Conservation (phyloP, 2,797 vertebrate genomes). For the Phalloptychus januarius region DNA sequence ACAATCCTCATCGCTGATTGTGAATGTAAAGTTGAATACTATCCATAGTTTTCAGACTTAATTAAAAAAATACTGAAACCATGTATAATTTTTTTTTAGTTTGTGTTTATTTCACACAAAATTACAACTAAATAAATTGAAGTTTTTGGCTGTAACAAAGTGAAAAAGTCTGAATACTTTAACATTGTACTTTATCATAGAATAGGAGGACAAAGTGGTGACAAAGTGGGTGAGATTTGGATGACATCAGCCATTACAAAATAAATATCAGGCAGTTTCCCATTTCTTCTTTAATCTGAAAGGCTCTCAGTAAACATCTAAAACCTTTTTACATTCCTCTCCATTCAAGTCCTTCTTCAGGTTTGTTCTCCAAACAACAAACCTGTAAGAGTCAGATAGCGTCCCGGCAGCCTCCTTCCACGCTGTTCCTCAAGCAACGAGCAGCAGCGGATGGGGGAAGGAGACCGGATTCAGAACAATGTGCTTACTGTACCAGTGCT, state of each 20-base stretch:
- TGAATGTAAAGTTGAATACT: background rate
- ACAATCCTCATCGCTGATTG: background rate
- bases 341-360: conserved; percentile 37
- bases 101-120: background rate
- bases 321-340: conserved; percentile 43
- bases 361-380: conserved; percentile 47
- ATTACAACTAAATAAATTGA: background rate
- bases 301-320: conserved; percentile 22
- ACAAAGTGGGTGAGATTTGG: conserved; percentile 1
- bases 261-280: conserved; percentile 11
- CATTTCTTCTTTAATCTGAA: conserved; percentile 9
- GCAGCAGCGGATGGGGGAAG: conserved; percentile 25
- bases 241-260: background rate
- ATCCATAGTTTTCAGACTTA: background rate
- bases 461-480: conserved; percentile 51
- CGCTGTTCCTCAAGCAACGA: conserved; percentile 12
- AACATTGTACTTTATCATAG: background rate
- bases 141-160: background rate
- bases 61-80: background rate
- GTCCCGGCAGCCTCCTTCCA: conserved; percentile 22
- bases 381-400: conserved; percentile 52
- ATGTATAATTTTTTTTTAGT: background rate
- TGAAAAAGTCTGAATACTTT: background rate
- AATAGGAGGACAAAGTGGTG: background rate
- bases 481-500: conserved; percentile 61